Evolutionary conservation across 2,797 vertebrate genomes (phyloP).

Genomic region (Platyrinchus mystaceus): DNA sequence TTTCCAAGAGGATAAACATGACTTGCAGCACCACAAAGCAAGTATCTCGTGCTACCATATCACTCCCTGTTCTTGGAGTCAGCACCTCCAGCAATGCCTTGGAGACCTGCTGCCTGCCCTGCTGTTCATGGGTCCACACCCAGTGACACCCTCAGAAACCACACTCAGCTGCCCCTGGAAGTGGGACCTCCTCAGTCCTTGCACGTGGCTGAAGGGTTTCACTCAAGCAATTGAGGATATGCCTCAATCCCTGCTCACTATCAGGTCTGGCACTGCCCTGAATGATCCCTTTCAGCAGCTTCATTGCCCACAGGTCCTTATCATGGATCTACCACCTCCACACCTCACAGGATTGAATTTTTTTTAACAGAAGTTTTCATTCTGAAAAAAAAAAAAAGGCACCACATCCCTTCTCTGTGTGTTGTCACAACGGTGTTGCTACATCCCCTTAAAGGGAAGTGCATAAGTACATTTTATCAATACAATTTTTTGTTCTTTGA

Average conservation of each 20-base stretch:
- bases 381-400: background rate
- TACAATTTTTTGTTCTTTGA: background rate
- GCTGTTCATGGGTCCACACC: background rate
- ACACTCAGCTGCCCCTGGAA: background rate
- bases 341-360: fast-evolving
- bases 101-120: background rate
- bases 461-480: background rate
- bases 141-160: background rate
- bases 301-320: background rate
- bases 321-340: fast-evolving
- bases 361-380: background rate
- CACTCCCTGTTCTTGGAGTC: background rate
- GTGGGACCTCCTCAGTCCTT: background rate
- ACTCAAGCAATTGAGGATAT: background rate
- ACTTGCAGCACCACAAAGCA: background rate
- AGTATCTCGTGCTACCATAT: background rate
- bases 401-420: background rate
- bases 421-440: background rate
- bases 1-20: constrained; percentile 26
- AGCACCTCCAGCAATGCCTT: background rate
- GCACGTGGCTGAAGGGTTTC: background rate
- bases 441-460: background rate
- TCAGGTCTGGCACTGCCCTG: background rate
- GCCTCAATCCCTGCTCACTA: background rate
- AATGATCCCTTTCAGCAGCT: background rate